These are phyloP conservation scores for Microtus oregoni DNA, from an alignment of 2,113 vertebrate species.

Conservation along the genomic window DNA sequence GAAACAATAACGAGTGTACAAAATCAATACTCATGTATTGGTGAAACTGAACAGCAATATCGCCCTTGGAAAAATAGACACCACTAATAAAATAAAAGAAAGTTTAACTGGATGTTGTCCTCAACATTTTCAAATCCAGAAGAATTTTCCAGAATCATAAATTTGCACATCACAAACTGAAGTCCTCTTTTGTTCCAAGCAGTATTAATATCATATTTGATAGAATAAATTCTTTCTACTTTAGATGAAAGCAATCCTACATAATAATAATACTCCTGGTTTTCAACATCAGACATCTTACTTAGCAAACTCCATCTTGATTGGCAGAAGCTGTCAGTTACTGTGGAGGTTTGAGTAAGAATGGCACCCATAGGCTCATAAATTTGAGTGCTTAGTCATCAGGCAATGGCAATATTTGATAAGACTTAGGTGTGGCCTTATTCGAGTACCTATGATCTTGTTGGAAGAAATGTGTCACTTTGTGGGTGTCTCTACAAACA, in stretches of 20 bases:
- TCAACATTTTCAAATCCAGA: slow-evolving; percentile 19
- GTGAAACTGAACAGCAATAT: neutral
- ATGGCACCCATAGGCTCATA: neutral
- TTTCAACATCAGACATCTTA: neutral
- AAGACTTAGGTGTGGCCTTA: neutral
- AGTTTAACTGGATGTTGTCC: neutral
- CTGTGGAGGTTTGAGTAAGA: neutral
- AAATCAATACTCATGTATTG: slow-evolving; percentile 39
- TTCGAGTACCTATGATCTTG: neutral
- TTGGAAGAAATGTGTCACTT: neutral
- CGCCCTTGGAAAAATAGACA: slow-evolving; percentile 40
- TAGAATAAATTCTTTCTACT: slow-evolving; percentile 53
- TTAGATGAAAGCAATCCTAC: slow-evolving; percentile 31
- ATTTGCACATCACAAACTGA: slow-evolving; percentile 1
- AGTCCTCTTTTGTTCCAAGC: slow-evolving; percentile 18
- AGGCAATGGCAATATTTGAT: neutral
- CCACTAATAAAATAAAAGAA: slow-evolving; percentile 36
- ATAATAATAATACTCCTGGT: neutral
- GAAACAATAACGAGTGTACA: neutral
- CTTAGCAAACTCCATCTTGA: neutral
- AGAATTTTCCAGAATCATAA: slow-evolving; percentile 51
- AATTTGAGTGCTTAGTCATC: neutral
- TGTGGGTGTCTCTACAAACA: neutral
- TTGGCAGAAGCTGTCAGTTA: neutral
- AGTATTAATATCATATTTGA: slow-evolving; percentile 1